Conservation (phyloP, 2,113 vertebrate genomes). For the Eubucco bourcierii region DNA sequence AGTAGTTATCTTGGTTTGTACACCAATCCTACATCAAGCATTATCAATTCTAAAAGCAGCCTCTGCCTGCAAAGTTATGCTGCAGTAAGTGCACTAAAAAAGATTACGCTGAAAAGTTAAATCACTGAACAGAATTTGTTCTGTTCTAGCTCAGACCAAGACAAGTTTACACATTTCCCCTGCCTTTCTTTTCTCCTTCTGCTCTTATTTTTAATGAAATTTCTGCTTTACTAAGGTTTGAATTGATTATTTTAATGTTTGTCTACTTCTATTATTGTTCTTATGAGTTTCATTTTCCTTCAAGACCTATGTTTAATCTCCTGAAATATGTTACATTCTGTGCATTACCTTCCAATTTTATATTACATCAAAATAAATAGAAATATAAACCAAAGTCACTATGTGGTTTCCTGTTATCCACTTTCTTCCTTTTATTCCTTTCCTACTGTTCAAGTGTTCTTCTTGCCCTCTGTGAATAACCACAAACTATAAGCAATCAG, state of each 20-base stretch:
- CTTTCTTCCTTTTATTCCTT: background rate
- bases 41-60: too few relatives aligned
- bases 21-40: too few relatives aligned
- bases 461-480: background rate
- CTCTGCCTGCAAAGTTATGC: too few relatives aligned
- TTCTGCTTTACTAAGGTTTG: background rate
- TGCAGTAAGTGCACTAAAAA: too few relatives aligned
- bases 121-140: too few relatives aligned
- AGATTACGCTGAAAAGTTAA: too few relatives aligned
- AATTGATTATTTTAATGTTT: background rate
- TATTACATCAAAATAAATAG: background rate
- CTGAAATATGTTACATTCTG: background rate
- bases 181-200: background rate
- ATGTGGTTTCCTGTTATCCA: background rate
- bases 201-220: background rate
- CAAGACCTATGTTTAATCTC: background rate
- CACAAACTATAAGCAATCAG: background rate
- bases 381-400: background rate
- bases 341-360: background rate
- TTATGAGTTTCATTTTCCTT: background rate
- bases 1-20: too few relatives aligned
- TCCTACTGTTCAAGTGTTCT: background rate
- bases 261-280: background rate
- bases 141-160: too few relatives aligned
- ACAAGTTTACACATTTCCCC: too few relatives aligned